Conservation (phyloP, 1,140 invertebrate species). For the Paralvinella palmiformis region DNA sequence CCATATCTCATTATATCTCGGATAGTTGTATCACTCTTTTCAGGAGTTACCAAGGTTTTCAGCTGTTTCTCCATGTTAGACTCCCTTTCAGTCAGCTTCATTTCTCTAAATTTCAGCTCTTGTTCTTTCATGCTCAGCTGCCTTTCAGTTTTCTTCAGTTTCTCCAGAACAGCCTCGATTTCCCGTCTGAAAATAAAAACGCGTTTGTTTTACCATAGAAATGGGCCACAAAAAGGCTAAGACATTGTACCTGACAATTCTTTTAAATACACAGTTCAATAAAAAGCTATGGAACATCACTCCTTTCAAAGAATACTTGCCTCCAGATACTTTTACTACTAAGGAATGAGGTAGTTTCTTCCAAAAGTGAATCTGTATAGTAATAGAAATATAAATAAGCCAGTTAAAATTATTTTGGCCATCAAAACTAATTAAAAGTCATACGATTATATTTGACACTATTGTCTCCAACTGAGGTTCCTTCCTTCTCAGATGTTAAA, state of each 20-base stretch:
- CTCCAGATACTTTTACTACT: background rate
- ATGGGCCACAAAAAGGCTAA: background rate
- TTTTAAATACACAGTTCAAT: background rate
- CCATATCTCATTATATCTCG: background rate
- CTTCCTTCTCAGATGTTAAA: too few species aligned
- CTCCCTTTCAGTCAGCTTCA: conserved; percentile 47
- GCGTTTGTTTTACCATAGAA: background rate
- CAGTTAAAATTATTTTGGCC: too few species aligned
- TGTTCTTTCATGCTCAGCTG: conserved; percentile 46
- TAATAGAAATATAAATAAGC: too few species aligned
- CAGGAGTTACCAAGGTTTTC: conserved; percentile 35
- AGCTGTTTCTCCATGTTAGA: conserved; percentile 44
- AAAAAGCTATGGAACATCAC: background rate
- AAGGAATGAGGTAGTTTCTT: conserved; percentile 12
- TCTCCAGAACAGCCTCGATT: conserved; percentile 46
- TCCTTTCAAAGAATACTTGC: background rate
- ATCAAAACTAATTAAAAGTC: too few species aligned
- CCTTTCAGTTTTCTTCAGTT: conserved; percentile 47
- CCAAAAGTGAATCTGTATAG: background rate
- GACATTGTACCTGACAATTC: background rate
- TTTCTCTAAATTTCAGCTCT: conserved; percentile 45
- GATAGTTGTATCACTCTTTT: background rate
- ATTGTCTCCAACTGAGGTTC: too few species aligned
- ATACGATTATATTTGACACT: too few species aligned
- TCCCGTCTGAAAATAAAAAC: conserved; percentile 34